Evolutionary conservation across 2,113 vertebrate genomes (phyloP).

Genomic region (Syrmaticus mikado): DNA sequence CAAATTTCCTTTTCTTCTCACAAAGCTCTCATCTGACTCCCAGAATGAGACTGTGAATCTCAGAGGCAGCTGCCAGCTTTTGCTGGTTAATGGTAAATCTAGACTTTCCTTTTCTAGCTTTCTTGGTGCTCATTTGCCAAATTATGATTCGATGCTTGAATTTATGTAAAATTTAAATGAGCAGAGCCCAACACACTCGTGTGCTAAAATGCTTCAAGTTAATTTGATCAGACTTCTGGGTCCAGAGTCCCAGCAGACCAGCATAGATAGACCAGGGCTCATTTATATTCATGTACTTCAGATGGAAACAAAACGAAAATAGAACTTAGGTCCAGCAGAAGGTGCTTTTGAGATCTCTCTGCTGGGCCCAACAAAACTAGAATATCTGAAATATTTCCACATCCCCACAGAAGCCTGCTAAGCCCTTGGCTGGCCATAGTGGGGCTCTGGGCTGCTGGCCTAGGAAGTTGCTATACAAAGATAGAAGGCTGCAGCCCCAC

Average conservation of each 20-base stretch:
- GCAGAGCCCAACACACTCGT: background rate
- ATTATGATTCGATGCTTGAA: background rate
- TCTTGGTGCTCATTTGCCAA: background rate
- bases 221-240: constrained; percentile 20
- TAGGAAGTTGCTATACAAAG: background rate
- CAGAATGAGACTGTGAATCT: background rate
- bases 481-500: background rate
- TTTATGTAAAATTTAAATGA: background rate
- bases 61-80: background rate
- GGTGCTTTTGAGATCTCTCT: background rate
- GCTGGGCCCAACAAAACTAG: background rate
- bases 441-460: background rate
- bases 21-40: background rate
- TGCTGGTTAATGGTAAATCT: background rate
- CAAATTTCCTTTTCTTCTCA: background rate
- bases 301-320: background rate
- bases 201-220: background rate
- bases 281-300: background rate
- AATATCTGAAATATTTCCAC: background rate
- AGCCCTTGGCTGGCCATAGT: background rate
- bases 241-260: background rate
- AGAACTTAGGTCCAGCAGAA: background rate
- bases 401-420: background rate
- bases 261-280: background rate
- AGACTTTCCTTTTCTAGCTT: background rate